Evolutionary conservation across 2,888 invertebrate genomes (phyloP).

Genomic region (Trichacis sp.): DNA sequence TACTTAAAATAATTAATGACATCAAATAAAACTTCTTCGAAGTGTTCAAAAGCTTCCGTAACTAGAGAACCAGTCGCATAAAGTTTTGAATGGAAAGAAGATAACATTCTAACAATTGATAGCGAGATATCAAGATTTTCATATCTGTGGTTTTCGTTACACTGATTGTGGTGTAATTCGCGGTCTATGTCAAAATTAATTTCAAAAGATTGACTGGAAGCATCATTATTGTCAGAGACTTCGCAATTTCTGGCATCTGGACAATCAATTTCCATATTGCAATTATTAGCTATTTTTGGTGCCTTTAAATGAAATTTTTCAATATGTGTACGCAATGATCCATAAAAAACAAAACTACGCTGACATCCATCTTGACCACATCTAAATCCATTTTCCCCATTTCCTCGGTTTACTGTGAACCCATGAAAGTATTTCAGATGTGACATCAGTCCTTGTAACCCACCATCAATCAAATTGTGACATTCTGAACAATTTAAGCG

Average conservation of each 20-base stretch:
- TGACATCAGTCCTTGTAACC: too few relatives aligned
- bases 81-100: background rate
- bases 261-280: background rate
- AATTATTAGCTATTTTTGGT: background rate
- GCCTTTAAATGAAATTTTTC: background rate
- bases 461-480: too few relatives aligned
- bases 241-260: too few relatives aligned
- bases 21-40: slow-evolving; percentile 13
- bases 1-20: slow-evolving; percentile 1
- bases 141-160: too few relatives aligned
- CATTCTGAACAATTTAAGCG: too few relatives aligned
- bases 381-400: background rate
- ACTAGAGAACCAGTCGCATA: slow-evolving; percentile 12
- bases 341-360: background rate
- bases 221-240: too few relatives aligned
- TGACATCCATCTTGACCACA: slow-evolving; percentile 13
- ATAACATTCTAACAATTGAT: background rate
- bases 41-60: slow-evolving; percentile 15
- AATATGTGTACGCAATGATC: slow-evolving; percentile 1
- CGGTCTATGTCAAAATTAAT: too few relatives aligned
- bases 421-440: too few relatives aligned
- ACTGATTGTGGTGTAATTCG: slow-evolving; percentile 2
- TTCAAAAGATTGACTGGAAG: too few relatives aligned
- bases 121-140: background rate
- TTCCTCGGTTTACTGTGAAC: too few relatives aligned